phyloP scores from a whole-genome alignment of 2,888 invertebrate genomes.

The Proisotoma minuta region DNA sequence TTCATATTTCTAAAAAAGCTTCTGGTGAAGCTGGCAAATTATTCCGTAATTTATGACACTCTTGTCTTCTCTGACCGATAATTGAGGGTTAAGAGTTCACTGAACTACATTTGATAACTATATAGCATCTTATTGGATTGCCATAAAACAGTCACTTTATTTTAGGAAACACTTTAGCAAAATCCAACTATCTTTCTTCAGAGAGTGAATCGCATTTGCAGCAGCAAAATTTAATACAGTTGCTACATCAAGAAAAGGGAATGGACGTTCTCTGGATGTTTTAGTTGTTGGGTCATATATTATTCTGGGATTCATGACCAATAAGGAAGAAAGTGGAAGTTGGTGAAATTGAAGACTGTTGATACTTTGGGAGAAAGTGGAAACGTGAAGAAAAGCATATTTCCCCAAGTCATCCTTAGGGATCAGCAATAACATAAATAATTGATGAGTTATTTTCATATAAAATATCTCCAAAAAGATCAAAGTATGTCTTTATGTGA shows the following conservation, averaged over 20 bases:
- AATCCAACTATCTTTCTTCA: too few relatives aligned
- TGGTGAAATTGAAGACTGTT: neutral
- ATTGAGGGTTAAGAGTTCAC: neutral
- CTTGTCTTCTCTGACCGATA: neutral
- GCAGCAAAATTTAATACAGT: neutral
- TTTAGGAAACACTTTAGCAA: too few relatives aligned
- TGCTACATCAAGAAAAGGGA: neutral
- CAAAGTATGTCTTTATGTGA: too few relatives aligned
- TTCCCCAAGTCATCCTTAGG: constrained; percentile 1
- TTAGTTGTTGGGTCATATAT: neutral
- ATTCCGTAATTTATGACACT: neutral
- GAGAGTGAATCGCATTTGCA: neutral
- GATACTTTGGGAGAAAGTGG: neutral
- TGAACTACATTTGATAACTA: too few relatives aligned
- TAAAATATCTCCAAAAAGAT: constrained; percentile 1
- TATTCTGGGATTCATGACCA: too few relatives aligned
- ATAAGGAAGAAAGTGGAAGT: too few relatives aligned
- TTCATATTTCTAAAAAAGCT: too few relatives aligned
- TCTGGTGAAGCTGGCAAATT: neutral
- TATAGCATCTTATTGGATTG: too few relatives aligned
- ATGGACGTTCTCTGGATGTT: neutral
- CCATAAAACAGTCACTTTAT: too few relatives aligned
- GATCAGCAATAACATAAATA: constrained; percentile 3
- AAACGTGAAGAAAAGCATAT: constrained; percentile 1
- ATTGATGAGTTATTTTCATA: constrained; percentile 6